Base-by-base conservation (phyloP, 2,888 invertebrate genomes). In the Metellina segmentata region DNA sequence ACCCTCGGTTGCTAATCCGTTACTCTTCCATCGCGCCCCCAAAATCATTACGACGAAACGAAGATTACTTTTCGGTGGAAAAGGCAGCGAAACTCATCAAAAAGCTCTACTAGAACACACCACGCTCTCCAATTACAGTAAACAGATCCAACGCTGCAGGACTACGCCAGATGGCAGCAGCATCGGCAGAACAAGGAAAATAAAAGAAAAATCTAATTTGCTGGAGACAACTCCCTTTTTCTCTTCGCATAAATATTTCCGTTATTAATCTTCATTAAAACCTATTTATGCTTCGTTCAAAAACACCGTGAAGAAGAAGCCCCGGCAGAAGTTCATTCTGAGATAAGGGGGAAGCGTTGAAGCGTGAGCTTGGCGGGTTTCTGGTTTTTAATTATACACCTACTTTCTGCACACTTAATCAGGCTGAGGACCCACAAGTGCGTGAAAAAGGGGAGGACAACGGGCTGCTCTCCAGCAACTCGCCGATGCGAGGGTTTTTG, bases 251-350 rank as follows among this genome's bases (percentile, higher is more conserved):
- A 48, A 52, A 19, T 19, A 74, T 20, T 51, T 7, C 51, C 52
- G 71, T 78, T 79, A 86, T 86, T 86, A 86, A 78, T 86, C 86
- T 86, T 86, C 86, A 86, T 86, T 86, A 86, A 70, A 77, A 77
- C 49, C 77, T 86, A 78, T 86, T 79, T 86, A 78, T 86, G 78
- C 78, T 79, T 34, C 70, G 86, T 52, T 78, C 34, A 71, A 78
- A 86, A 69, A 78, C 52, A 77, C 61, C 74, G 51, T 52, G 34
- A 53, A 13, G 53, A 13, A 13, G 51, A 19, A n/a, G 7, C n/a
- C 48, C 34, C 5, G 11, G 34, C 34, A 34, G 34, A 34, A 34
- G 75, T 75, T 48, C 69, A 20, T 82, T 82, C 70, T 70, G 34
- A 82, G 71, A 82, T n/a, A 82, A 34, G 34, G 49, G 70, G 34